A percentile compares a stretch with the other conserved stretches of the same genome.
These are phyloP conservation scores for Odocoileus hemionus DNA, from an alignment of 2,113 vertebrate genomes.

Conservation along the genomic window DNA sequence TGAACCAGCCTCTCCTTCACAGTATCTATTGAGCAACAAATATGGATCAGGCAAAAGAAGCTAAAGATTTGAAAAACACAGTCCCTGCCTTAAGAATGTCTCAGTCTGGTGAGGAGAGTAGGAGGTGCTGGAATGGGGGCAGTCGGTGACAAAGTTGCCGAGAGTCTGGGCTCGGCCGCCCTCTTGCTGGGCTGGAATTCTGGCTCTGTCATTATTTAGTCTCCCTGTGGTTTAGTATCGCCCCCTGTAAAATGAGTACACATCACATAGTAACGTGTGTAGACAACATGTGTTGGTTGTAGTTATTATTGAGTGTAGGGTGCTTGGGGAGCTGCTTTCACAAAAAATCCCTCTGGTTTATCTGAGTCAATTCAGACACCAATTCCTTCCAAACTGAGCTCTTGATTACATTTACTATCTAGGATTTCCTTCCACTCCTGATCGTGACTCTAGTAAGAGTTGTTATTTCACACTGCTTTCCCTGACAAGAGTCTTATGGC, in stretches of 20 bases:
- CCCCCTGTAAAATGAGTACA: background rate
- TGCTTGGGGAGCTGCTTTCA: background rate
- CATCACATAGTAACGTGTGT: too few species aligned
- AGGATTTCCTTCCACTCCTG: background rate
- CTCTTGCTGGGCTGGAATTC: background rate
- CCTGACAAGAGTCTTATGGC: background rate
- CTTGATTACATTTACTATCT: background rate
- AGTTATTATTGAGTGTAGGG: background rate
- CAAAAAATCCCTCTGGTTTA: background rate
- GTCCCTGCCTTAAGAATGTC: background rate
- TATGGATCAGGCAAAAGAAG: background rate
- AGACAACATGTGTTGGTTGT: background rate
- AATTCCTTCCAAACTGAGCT: background rate
- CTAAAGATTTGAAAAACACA: background rate
- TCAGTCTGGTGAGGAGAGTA: fast-evolving
- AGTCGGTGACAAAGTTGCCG: background rate
- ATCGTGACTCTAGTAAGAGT: background rate
- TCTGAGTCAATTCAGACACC: background rate
- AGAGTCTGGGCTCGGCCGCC: background rate
- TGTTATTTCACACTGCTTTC: background rate
- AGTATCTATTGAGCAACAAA: background rate
- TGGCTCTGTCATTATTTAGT: background rate
- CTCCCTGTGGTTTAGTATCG: background rate
- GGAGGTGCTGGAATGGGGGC: too few species aligned
- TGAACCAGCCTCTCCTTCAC: background rate